Evolutionary conservation across 1,140 invertebrate genomes (phyloP), one percentile per base, ranked within the genome.

Genomic region (Drosophila ananassae): DNA sequence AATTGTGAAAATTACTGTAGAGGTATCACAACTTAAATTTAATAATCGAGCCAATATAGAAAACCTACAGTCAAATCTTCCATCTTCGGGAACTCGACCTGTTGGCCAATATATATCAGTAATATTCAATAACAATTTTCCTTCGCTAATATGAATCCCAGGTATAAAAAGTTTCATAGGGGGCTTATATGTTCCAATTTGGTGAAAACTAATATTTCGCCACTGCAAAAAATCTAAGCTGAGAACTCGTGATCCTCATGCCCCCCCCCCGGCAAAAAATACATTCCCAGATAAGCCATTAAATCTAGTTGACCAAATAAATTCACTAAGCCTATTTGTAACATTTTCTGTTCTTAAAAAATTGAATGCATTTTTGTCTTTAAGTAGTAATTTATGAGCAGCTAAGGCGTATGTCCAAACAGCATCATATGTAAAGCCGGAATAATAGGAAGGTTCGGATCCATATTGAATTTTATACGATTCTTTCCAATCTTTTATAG

Each of bases 151-250:
- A 3, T 47, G 58, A 17, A 78, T 46, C 10, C 44, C 47, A 0
- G 37, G 13, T 22, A 55, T 44, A 17, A 6, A 59, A 6, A 63
- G 67, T 10, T 66, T 25, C 7, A 94, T 83, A 41, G 93, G 93
- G 0, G 96, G 95, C 61, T 92, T 82, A 77, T 95, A 97, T 6
- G 92, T 91, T 2, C 96, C 96, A 9, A 97, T 93, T 7, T 94
- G 77, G 9, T 90, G 89, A 0, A 92, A 93, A 9, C 92, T 90
- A 32, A 93, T 93, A 68, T 94, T 89, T 2, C 95, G 91, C 93
- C 94, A 95, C 81, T 97, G 96, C n/a, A 95, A 92, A 9, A 97
- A 93, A 74, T 95, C 93, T 6, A 97, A 94, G 3, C 94, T 93
- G 1, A 95, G 95, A 48, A 94, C 93, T 28, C 96, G 92, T 1